Evolutionary conservation across 2,113 vertebrate genomes (phyloP), one percentile per base, ranked within the genome.

Genomic region (Tragelaphus buxtoni): DNA sequence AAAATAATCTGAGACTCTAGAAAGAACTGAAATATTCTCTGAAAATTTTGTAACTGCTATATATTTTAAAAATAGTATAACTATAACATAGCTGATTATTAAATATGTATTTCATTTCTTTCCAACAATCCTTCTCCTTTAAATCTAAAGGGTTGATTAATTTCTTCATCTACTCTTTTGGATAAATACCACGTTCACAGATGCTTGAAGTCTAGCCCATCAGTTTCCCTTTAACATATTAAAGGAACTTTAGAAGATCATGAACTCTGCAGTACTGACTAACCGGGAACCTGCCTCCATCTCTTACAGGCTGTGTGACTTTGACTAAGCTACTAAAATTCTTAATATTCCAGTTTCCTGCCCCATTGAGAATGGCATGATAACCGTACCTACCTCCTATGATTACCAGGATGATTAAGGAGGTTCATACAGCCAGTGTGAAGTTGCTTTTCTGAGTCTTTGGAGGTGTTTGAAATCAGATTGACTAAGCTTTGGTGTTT

Each of bases 401-500:
- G 17, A 17, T 55, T 88, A 72, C 30, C 60, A 20, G n/a, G 81
- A 88, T 24, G 49, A 90, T 26, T 32, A 35, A 49, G 28, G 45
- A 26, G 6, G 55, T 89, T 90, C 22, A 84, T 49, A 80, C 2
- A 61, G 32, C 56, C 28, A 91, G 4, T 7, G 30, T 63, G 63
- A 63, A 82, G 51, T 76, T 91, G 58, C 28, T 85, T 74, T 53
- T 56, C 47, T 55, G 32, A 77, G 39, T 81, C 69, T 65, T 79
- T 88, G 55, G 26, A 63, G 92, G 69, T 77, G 74, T 28, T 18
- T 95, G 88, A 82, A 96, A 85, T 84, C 55, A 53, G 14, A 11
- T 55, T 53, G 83, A 80, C 85, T 90, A 80, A 90, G 32, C 55
- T 92, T 84, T 58, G 61, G 20, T 49, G 49, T 97, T 53, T 98